These are phyloP conservation scores for Porphyrio hochstetteri DNA, from an alignment of 2,113 vertebrate species.

Conservation along the genomic window DNA sequence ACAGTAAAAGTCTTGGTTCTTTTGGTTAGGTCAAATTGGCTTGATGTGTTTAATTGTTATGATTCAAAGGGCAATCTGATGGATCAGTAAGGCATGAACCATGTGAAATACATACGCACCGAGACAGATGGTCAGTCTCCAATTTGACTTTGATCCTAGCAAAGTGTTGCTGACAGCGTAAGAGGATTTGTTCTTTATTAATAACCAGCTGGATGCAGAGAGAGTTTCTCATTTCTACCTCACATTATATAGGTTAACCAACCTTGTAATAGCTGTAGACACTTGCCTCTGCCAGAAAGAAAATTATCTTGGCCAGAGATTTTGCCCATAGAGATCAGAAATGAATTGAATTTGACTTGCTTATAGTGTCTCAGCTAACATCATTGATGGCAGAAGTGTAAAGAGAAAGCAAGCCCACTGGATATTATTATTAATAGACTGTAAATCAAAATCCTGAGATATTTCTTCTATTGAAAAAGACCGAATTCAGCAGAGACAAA, in stretches of 20 bases:
- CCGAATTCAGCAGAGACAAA: background rate
- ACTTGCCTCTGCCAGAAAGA: background rate
- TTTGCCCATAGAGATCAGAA: background rate
- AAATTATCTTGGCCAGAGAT: conserved; percentile 19
- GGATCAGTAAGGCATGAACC: background rate
- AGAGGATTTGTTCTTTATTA: conserved; percentile 19
- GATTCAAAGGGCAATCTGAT: background rate
- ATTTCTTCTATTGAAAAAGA: background rate
- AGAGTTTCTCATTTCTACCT: background rate
- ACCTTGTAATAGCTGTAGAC: background rate
- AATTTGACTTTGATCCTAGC: background rate
- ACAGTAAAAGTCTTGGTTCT: background rate
- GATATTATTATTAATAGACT: background rate
- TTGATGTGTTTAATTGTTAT: background rate
- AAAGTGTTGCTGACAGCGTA: background rate
- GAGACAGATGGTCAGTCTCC: background rate
- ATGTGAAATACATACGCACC: background rate
- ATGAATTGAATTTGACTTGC: conserved; percentile 1
- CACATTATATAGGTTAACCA: background rate
- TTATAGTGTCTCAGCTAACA: background rate
- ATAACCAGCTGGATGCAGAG: background rate
- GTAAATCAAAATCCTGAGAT: background rate
- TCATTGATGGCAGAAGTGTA: background rate
- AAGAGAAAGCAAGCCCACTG: background rate
- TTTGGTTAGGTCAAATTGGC: background rate